Evolutionary conservation across 2,113 vertebrate genomes (phyloP), one percentile per base, ranked within the genome.

Genomic region (Litocranius walleri): DNA sequence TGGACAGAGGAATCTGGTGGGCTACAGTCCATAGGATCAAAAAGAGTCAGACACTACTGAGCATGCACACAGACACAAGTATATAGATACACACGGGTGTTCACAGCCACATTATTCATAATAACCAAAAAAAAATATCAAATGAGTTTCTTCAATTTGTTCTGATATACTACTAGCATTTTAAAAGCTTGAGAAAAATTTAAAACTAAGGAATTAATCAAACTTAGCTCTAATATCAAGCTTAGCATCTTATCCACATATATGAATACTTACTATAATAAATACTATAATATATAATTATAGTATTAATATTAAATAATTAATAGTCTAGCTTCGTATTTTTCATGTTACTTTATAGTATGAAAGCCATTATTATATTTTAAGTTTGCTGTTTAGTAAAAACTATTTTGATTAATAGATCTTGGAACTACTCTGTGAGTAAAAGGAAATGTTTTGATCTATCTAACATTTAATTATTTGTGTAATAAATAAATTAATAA

Each of bases 361-460:
- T 64, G 54, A 96, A 94, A 93, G 29, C 27, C 40, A 92, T 74
- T 88, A 74, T 40, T 62, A 25, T 62, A 45, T 78, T 95, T 84
- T 92, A 93, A 93, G 19, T 96, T 90, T 90, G 9, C 3, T 23
- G 33, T 90, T 94, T 54, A 93, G 19, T 93, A 86, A 94, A 93
- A 88, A 30, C 14, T 56, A 14, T 56, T 94, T 94, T 96, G 50
- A 81, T 89, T 92, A 80, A 33, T 89, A 29, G 27, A 52, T 59
- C 48, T 85, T 92, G 16, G 43, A 89, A 61, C 59, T 45, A 67
- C n/a, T 56, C 11, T 92, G 14, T 78, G 13, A 57, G 27, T 85
- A 85, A 85, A 88, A 62, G 48, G 56, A 78, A 92, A 54, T 95
- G 43, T 88, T 91, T 88, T 88, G 23, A 88, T 82, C 30, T 56